A percentile compares a stretch with the other conserved stretches of the same genome.
Evolutionary conservation across 2,888 invertebrate species (phyloP).

Genomic region (Drosophila paracracens): DNA sequence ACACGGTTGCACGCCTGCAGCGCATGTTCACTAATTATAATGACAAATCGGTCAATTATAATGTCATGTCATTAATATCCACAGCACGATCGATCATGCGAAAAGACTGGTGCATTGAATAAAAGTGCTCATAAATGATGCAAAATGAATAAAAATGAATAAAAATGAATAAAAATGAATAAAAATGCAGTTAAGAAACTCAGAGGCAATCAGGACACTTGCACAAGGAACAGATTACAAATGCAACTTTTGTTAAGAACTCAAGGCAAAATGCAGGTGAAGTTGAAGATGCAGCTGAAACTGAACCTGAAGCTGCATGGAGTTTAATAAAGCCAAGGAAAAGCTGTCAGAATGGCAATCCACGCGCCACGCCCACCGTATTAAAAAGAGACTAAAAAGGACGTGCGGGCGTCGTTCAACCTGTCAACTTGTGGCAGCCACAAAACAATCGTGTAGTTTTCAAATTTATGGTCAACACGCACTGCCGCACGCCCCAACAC

Average conservation of each 20-base stretch:
- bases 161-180: slow-evolving; percentile 25
- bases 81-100: slow-evolving; percentile 70
- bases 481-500: slow-evolving; percentile 64
- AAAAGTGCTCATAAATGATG: slow-evolving; percentile 70
- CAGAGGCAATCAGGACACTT: slow-evolving; percentile 49
- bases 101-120: slow-evolving; percentile 71
- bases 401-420: slow-evolving; percentile 74
- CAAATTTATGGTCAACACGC: slow-evolving; percentile 78
- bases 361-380: slow-evolving; percentile 67
- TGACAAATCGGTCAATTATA: slow-evolving; percentile 80
- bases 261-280: slow-evolving; percentile 52
- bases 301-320: slow-evolving; percentile 9
- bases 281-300: slow-evolving; percentile 17
- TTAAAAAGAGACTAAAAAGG: slow-evolving; percentile 76
- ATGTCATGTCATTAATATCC: slow-evolving; percentile 77
- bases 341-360: slow-evolving; percentile 74
- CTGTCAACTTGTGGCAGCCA: slow-evolving; percentile 56
- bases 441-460: slow-evolving; percentile 68
- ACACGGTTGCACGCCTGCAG: slow-evolving; percentile 18
- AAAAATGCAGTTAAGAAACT: slow-evolving; percentile 28
- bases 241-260: slow-evolving; percentile 37
- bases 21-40: slow-evolving; percentile 75
- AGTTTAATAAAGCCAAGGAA: slow-evolving; percentile 61
- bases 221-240: slow-evolving; percentile 32
- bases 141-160: slow-evolving; percentile 31